phyloP scores from a whole-genome alignment of 2,113 vertebrate species.

The Psittacula cyanocephala region DNA sequence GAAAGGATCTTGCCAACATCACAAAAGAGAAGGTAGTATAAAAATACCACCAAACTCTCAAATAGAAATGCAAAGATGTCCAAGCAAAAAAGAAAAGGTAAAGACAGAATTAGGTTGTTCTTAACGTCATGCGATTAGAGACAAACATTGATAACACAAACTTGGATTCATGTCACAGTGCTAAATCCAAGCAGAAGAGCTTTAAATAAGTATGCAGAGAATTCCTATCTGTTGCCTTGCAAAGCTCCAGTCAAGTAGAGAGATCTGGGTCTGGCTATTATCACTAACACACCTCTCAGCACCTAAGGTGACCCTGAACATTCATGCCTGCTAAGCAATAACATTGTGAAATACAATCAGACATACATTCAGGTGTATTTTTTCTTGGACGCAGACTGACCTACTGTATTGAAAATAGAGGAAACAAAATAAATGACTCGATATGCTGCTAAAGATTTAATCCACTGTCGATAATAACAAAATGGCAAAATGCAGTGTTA shows the following conservation, averaged over 20 bases:
- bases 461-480: neutral
- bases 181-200: conserved; percentile 28
- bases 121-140: neutral
- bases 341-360: neutral
- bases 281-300: neutral
- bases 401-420: too few relatives aligned
- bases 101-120: conserved; percentile 35
- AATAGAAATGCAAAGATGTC: neutral
- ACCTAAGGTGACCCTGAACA: conserved; percentile 23
- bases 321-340: conserved; percentile 5
- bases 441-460: too few relatives aligned
- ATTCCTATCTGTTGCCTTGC: conserved; percentile 25
- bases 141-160: conserved; percentile 1
- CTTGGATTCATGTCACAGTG: conserved; percentile 8
- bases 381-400: neutral
- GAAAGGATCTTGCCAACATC: neutral
- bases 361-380: neutral
- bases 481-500: neutral
- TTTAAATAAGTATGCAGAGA: conserved; percentile 44
- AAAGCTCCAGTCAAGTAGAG: conserved; percentile 37
- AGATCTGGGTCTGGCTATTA: conserved; percentile 31
- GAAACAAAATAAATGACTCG: too few relatives aligned
- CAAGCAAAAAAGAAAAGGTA: neutral
- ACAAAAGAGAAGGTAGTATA: neutral
- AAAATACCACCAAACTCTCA: neutral